Evolutionary conservation across 2,888 invertebrate genomes (phyloP).

Genomic region (Hetaerina titia): DNA sequence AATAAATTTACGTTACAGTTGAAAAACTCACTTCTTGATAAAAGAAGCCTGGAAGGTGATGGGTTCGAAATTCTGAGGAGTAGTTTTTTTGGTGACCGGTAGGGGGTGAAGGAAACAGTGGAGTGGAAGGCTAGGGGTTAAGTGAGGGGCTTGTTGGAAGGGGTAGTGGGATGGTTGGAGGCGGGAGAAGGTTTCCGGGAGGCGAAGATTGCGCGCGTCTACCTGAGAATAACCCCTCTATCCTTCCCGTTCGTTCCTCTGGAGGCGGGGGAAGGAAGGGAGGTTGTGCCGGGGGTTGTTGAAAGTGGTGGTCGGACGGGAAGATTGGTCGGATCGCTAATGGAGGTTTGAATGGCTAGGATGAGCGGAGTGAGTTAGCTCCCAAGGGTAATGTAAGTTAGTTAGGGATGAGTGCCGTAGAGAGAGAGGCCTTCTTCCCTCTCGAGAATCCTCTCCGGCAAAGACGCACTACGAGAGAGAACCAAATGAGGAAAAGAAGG

Average conservation of each 20-base stretch:
- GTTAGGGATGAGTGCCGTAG: not conserved
- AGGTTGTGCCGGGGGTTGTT: not conserved
- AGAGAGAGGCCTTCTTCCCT: not conserved
- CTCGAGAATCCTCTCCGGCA: not conserved
- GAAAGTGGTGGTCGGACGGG: constrained; percentile 2
- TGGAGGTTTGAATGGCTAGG: constrained; percentile 29
- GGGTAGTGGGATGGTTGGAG: not conserved
- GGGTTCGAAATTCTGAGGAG: not conserved
- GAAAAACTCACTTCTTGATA: too few species aligned
- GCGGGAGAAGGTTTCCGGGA: not conserved
- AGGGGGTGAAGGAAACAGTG: not conserved
- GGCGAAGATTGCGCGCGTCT: not conserved
- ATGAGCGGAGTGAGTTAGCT: not conserved
- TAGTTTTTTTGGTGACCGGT: not conserved
- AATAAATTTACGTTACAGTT: too few species aligned
- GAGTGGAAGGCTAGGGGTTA: not conserved
- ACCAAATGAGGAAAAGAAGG: not conserved
- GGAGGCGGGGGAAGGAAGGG: not conserved
- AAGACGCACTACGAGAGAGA: not conserved
- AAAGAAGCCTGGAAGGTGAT: not conserved
- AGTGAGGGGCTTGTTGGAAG: not conserved
- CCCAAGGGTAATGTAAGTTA: not conserved
- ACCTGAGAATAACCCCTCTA: not conserved
- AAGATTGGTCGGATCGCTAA: constrained; percentile 7
- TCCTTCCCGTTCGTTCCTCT: not conserved